These are phyloP conservation scores for Aphodius sticticus DNA, from an alignment of 2,888 invertebrate genomes.

Conservation along the genomic window DNA sequence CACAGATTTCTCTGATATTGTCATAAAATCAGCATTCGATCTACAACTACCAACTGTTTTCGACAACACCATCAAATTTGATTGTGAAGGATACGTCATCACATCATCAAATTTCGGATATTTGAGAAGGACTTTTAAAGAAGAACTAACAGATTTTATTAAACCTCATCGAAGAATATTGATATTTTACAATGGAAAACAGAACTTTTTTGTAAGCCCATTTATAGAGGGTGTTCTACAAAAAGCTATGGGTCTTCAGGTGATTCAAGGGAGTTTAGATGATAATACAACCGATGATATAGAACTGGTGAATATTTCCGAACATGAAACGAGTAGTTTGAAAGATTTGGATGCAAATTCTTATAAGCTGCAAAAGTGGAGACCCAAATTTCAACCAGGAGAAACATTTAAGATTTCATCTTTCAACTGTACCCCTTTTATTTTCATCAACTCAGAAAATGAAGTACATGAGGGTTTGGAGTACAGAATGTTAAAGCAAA, in stretches of 20 bases:
- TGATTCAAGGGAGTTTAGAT: conserved; percentile 21
- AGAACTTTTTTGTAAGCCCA: conserved; percentile 19
- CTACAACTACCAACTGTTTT: neutral
- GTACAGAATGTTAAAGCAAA: conserved; percentile 42
- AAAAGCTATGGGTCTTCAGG: conserved; percentile 30
- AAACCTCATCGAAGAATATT: conserved; percentile 12
- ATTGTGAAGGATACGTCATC: conserved; percentile 15
- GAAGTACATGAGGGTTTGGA: conserved; percentile 41
- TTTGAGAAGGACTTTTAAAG: neutral
- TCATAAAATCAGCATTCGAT: neutral
- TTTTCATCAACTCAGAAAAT: conserved; percentile 35
- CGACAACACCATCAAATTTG: neutral
- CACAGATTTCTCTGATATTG: neutral
- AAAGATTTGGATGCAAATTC: neutral
- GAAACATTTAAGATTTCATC: conserved; percentile 32
- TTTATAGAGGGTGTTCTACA: conserved; percentile 10
- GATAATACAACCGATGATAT: neutral
- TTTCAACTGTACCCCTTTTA: conserved; percentile 45
- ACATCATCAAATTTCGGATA: conserved; percentile 6
- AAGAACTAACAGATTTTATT: neutral
- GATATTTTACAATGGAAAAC: conserved; percentile 9
- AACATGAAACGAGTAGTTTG: conserved; percentile 4
- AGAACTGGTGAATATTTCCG: neutral
- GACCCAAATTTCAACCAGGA: neutral
- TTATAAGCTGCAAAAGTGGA: neutral